phyloP scores from a whole-genome alignment of 2,888 invertebrate genomes.

The Amiota mariae region DNA sequence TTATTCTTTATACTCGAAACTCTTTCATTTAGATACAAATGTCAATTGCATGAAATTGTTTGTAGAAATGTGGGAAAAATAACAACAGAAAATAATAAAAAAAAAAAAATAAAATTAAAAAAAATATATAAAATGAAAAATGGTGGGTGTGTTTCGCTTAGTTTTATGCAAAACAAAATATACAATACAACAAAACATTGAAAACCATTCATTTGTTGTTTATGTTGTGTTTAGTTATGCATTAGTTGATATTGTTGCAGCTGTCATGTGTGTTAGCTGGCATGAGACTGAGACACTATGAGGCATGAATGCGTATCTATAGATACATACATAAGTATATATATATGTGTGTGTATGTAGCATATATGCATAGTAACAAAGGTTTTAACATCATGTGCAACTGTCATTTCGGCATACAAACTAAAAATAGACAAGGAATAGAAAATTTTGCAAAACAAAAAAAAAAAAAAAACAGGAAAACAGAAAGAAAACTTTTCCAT shows the following conservation, averaged over 20 bases:
- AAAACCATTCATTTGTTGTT: slow-evolving; percentile 10
- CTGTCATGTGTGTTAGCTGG: slow-evolving; percentile 17
- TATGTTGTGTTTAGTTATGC: slow-evolving; percentile 57
- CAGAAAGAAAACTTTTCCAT: slow-evolving; percentile 42
- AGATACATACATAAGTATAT: too few relatives aligned
- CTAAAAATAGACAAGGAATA: background rate
- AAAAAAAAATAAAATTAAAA: background rate
- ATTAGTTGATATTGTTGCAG: slow-evolving; percentile 50
- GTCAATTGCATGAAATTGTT: slow-evolving; percentile 16
- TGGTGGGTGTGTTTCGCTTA: slow-evolving; percentile 10
- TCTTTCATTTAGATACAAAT: slow-evolving; percentile 5
- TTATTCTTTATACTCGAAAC: background rate
- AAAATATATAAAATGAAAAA: background rate
- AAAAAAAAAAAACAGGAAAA: slow-evolving; percentile 6
- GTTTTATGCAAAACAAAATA: slow-evolving; percentile 27
- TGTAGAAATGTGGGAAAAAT: slow-evolving; percentile 1
- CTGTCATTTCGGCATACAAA: slow-evolving; percentile 9
- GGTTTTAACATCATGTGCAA: background rate
- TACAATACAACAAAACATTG: background rate
- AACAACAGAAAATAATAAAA: slow-evolving; percentile 5
- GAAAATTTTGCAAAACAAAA: slow-evolving; percentile 16
- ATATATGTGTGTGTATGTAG: slow-evolving; percentile 42
- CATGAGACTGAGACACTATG: background rate
- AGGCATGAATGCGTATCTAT: too few relatives aligned
- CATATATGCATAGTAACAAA: slow-evolving; percentile 17